Evolutionary conservation across 1,140 invertebrate species (phyloP), one percentile per base, ranked within the genome.

Genomic region (Saxidomus purpurata): DNA sequence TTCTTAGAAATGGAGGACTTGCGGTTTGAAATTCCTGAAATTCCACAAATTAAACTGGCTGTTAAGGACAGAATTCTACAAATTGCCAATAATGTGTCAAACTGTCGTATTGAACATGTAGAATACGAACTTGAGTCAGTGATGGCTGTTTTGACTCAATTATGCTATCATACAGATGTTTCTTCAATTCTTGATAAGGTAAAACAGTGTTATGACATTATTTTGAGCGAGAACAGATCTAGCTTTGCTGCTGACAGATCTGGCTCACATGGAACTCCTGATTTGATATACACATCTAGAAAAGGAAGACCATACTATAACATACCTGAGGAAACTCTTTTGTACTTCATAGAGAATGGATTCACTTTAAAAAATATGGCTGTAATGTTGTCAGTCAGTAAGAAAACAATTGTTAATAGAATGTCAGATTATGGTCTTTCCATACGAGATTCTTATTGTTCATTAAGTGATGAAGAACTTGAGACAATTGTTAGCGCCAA

Each of bases 51-150:
- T 74, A 74, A 38, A 74, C 36, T 40, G 36, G 69, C 40, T 74
- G 40, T 47, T 40, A 74, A 47, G 69, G 69, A 74, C 76, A 80
- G 17, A 55, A 80, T 80, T 55, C 25, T 80, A 19, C 76, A 80
- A 28, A 52, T 80, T 34, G 76, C 76, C 43, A 52, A 80, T 80
- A 80, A 80, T 80, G 49, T 80, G 40, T 80, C 76, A 55, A 80
- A 80, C 76, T 55, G 28, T 34, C 76, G 76, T 55, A 25, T 80
- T 49, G 76, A 80, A 80, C 40, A 55, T 80, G 76, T 80, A 36
- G 76, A 80, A 80, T 80, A 80, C 52, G 76, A 47, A 80, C 49
- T 80, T 52, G 76, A 80, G 76, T 52, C 76, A 80, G 49, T 80
- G 43, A 80, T 80, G 76, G 40, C 76, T 80, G 76, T 80, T 80